phyloP scores from a whole-genome alignment of 64 coral and sea anemone genomes.

The Orbicella faveolata region DNA sequence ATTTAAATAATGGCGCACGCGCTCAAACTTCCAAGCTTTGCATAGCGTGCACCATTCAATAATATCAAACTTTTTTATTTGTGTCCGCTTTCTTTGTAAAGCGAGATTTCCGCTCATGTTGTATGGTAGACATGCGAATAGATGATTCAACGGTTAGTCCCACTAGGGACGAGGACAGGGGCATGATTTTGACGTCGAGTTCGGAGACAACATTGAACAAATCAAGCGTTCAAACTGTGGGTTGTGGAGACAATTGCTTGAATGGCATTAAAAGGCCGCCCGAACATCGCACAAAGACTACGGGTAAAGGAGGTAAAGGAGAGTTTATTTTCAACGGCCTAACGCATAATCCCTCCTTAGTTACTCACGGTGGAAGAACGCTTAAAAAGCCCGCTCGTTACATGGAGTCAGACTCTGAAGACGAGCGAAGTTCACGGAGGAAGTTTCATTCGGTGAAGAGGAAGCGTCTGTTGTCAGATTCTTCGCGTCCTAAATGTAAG shows the following conservation, averaged over 20 bases:
- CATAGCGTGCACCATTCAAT: conserved; percentile 99
- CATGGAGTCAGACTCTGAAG: conserved; percentile 86
- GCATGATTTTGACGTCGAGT: conserved; percentile 53
- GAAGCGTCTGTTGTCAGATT: conserved; percentile 61
- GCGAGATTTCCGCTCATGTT: conserved; percentile 64
- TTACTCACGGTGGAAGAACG: conserved; percentile 84
- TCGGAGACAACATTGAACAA: conserved; percentile 49
- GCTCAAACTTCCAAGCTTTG: conserved; percentile 52
- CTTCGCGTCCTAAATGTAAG: conserved; percentile 64
- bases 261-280: conserved; percentile 98
- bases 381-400: conserved; percentile 82
- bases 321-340: conserved; percentile 70
- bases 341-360: conserved; percentile 61
- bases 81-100: conserved; percentile 52
- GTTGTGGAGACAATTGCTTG: conserved; percentile 91
- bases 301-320: conserved; percentile 55
- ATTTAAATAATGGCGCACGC: conserved; percentile 99
- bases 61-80: conserved; percentile 98
- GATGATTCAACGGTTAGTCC: conserved; percentile 68
- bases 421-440: conserved; percentile 49
- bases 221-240: conserved; percentile 43
- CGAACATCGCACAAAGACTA: conserved; percentile 80
- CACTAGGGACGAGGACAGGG: conserved; percentile 65
- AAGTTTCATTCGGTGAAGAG: conserved; percentile 54
- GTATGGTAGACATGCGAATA: conserved; percentile 58